Percentiles rank a stretch among this genome's conserved stretches.
Conservation (phyloP, 1,140 invertebrate genomes). For the Caenorhabditis briggsae region DNA sequence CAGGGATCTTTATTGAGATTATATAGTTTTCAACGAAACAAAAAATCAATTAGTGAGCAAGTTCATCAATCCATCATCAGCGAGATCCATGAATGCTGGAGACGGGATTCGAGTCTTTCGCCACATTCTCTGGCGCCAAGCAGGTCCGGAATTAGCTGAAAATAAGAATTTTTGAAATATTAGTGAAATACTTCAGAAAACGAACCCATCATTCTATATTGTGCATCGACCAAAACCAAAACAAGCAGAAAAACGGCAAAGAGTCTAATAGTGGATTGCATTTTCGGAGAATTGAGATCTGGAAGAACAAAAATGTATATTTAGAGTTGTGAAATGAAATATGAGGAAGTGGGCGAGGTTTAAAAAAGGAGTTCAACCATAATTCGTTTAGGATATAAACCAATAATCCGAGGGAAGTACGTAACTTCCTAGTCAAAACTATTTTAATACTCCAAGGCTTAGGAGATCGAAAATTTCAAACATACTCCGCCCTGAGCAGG, state of each 20-base stretch:
- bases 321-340: neutral
- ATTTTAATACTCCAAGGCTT: no score
- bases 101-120: neutral
- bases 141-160: constrained; percentile 34
- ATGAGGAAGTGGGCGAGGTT: no score
- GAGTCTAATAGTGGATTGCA: neutral
- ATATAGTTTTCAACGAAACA: no score
- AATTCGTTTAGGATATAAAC: no score
- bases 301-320: neutral
- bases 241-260: neutral
- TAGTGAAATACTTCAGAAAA: neutral
- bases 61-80: neutral
- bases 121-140: constrained; percentile 45
- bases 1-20: no score
- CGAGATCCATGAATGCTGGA: neutral
- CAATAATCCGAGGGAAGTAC: no score
- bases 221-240: constrained; percentile 26
- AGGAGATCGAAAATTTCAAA: no score
- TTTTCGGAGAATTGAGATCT: neutral
- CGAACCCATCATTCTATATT: constrained; percentile 44
- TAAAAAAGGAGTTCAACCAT: no score
- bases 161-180: neutral
- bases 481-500: no score
- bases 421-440: no score
- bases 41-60: neutral